A percentile compares a stretch with the other conserved stretches of the same genome.
These are phyloP conservation scores for Coelopa frigida DNA, from an alignment of 1,140 invertebrate species.

Conservation along the genomic window DNA sequence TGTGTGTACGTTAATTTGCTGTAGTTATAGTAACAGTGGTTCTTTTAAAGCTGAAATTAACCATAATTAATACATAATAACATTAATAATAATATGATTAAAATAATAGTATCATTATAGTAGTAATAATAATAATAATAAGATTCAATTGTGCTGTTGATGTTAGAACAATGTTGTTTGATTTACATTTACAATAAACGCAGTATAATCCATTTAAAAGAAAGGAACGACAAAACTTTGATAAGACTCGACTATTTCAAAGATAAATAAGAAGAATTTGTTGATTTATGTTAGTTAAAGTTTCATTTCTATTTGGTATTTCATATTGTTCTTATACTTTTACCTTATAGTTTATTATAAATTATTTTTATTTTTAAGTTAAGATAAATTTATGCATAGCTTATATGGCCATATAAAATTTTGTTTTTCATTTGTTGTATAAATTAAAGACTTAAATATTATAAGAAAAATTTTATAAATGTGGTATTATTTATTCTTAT, in stretches of 20 bases:
- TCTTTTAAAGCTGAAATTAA: no score
- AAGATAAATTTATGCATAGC: conserved; percentile 5
- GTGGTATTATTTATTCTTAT: conserved; percentile 9
- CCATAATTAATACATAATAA: no score
- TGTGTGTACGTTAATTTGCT: no score
- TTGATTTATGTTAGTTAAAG: conserved; percentile 7
- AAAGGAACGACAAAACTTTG: background rate
- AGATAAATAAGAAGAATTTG: conserved; percentile 2
- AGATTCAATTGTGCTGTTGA: no score
- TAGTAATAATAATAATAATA: no score
- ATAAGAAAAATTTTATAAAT: conserved; percentile 12
- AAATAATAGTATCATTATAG: no score
- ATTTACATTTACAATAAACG: no score
- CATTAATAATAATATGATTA: no score
- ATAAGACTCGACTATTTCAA: background rate
- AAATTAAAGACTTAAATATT: conserved; percentile 15
- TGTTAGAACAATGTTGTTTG: no score
- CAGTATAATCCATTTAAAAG: no score
- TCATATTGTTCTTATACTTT: conserved; percentile 1
- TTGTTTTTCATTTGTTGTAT: conserved; percentile 9
- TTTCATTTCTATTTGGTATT: conserved; percentile 2
- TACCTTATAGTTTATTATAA: conserved; percentile 1
- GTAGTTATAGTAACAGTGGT: no score
- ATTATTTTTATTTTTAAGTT: conserved; percentile 8
- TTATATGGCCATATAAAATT: conserved; percentile 13